Conservation (phyloP, 1,140 invertebrate genomes). For the Drosophila chauvacae region DNA sequence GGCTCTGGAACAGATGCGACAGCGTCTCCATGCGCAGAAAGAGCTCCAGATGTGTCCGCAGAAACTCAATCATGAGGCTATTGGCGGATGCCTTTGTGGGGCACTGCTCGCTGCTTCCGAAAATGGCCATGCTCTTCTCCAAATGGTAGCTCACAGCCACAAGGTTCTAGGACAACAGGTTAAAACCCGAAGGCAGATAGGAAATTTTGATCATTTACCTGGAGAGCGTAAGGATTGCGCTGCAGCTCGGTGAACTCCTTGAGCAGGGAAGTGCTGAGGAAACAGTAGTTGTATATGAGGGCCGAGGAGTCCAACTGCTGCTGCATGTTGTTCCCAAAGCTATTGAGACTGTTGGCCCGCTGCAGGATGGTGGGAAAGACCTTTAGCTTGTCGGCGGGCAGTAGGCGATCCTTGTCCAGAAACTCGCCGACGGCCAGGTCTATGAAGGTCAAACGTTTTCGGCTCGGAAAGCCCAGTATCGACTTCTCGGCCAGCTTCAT, state of each 20-base stretch:
- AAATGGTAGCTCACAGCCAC: conserved; percentile 46
- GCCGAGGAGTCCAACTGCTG: conserved; percentile 42
- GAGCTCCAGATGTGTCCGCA: conserved; percentile 95
- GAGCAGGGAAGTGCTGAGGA: conserved; percentile 25
- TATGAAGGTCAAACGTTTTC: conserved; percentile 44
- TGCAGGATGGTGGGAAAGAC: conserved; percentile 42
- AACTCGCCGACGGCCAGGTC: conserved; percentile 58
- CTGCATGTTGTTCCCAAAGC: conserved; percentile 29
- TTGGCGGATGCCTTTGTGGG: conserved; percentile 18
- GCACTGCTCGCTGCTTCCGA: conserved; percentile 5
- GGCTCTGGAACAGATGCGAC: conserved; percentile 93
- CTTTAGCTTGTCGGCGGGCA: conserved; percentile 60
- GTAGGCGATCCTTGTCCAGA: conserved; percentile 49
- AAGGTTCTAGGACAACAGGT: conserved; percentile 51
- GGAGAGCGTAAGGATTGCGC: conserved; percentile 53
- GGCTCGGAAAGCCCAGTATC: conserved; percentile 46
- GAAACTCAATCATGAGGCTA: conserved; percentile 85
- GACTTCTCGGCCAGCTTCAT: conserved; percentile 60
- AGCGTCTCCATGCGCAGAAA: conserved; percentile 95
- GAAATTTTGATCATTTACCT: conserved; percentile 19
- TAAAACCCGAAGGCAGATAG: fast-evolving
- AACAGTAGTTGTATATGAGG: conserved; percentile 49
- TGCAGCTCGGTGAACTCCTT: conserved; percentile 60
- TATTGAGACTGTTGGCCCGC: conserved; percentile 42
- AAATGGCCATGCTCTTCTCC: conserved; percentile 54